Base-by-base conservation (phyloP, 1,140 invertebrate species). In the Tribolium castaneum region DNA sequence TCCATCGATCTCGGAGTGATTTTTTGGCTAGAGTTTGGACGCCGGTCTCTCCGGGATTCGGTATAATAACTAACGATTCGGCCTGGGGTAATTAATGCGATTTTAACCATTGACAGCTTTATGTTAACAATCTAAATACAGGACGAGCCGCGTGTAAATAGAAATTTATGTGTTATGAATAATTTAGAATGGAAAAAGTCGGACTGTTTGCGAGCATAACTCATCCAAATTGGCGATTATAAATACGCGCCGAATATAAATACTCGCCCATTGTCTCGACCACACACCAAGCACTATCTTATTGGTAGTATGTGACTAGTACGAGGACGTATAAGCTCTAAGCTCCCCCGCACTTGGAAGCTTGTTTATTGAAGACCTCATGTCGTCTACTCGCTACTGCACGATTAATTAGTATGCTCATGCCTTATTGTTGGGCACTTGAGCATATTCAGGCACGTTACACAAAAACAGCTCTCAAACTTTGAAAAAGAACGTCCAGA, bases 141-240 rank as follows among this genome's bases (percentile, higher is more conserved):
- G 77, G 78, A 80, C 79, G 73, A 73, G 49, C 74, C 70, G 59
- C 73, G 73, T 78, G 66, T 77, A 80, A 81, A 83, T 83, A 83
- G 80, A 81, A 82, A 83, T 83, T 83, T 81, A 83, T 83, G 81
- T 76, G 78, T 82, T 83, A 81, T 82, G 82, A 82, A 83, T 83
- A 80, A 83, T 83, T 83, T 81, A 79, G 74, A 70, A 75, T 62
- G 62, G 75, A 73, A 75, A 54, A 75, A 76, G 78, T 75, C 75
- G 74, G 39, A 54, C 76, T 81, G 74, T 80, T 79, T 75, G 59
- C 78, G 74, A 52, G 50, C 70, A 82, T 83, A 83, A 81, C 78
- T 83, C 82, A 82, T 82, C 78, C 78, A 82, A 82, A 83, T 83
- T 83, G 80, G 77, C 75, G 80, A 81, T 82, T 81, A 74, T 73